Evolutionary conservation across 2,888 invertebrate genomes (phyloP).

Genomic region (Caenorhabditis sp.): DNA sequence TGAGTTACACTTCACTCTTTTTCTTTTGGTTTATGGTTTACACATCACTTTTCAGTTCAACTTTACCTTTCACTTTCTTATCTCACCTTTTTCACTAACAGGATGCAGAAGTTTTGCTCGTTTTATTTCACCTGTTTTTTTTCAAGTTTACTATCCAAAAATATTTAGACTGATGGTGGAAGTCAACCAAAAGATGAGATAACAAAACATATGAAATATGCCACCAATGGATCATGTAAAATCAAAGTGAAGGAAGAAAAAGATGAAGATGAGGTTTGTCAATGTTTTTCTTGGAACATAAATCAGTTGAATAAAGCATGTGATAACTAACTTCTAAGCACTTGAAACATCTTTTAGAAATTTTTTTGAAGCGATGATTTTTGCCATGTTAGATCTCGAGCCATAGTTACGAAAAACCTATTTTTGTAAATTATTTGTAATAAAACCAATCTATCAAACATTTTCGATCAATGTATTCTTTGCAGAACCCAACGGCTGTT

Average conservation of each 20-base stretch:
- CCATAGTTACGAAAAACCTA: too few relatives aligned
- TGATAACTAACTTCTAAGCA: background rate
- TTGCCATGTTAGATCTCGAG: too few relatives aligned
- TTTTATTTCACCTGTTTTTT: slow-evolving; percentile 8
- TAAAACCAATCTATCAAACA: too few relatives aligned
- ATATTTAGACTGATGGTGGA: slow-evolving; percentile 37
- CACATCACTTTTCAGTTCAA: too few relatives aligned
- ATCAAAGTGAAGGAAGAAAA: slow-evolving; percentile 34
- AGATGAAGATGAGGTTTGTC: slow-evolving; percentile 33
- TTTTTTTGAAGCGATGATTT: too few relatives aligned
- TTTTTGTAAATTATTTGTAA: too few relatives aligned
- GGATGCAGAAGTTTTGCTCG: background rate
- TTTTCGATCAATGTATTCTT: background rate
- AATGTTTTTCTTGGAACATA: too few relatives aligned
- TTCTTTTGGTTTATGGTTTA: background rate
- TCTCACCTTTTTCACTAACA: slow-evolving; percentile 2
- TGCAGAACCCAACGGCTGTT: slow-evolving; percentile 64
- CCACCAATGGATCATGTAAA: slow-evolving; percentile 39
- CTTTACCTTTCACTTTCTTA: background rate
- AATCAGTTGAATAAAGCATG: background rate
- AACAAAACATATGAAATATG: slow-evolving; percentile 55
- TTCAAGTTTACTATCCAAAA: background rate
- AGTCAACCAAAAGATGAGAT: slow-evolving; percentile 45
- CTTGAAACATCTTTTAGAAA: background rate
- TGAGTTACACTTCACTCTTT: background rate